phyloP scores from a whole-genome alignment of 2,888 invertebrate species.

The Gnatocerus cornutus region DNA sequence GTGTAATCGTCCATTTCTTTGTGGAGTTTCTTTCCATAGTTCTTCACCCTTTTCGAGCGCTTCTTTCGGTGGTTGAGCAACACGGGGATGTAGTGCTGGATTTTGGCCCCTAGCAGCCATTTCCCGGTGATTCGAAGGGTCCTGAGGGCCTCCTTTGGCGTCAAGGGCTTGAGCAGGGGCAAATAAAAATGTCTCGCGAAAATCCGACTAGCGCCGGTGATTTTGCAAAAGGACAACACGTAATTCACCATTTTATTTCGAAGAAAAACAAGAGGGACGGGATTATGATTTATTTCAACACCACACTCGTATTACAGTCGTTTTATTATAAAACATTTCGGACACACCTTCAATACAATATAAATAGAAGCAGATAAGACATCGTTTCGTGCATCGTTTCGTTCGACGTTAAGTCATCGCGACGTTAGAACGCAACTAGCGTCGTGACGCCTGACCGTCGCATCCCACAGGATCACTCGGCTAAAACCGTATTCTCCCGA shows the following conservation, averaged over 20 bases:
- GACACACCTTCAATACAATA: slow-evolving; percentile 39
- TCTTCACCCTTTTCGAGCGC: slow-evolving; percentile 65
- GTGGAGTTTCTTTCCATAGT: slow-evolving; percentile 81
- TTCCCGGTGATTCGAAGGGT: slow-evolving; percentile 88
- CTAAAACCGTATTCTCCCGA: slow-evolving; percentile 60
- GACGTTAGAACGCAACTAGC: slow-evolving; percentile 56
- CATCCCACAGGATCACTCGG: slow-evolving; percentile 43
- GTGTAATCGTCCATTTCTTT: slow-evolving; percentile 79
- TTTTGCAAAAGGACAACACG: slow-evolving; percentile 80
- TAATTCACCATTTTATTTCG: slow-evolving; percentile 66
- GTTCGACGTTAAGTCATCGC: slow-evolving; percentile 55
- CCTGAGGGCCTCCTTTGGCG: slow-evolving; percentile 86
- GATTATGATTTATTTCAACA: slow-evolving; percentile 29
- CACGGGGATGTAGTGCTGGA: slow-evolving; percentile 88
- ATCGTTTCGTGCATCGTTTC: slow-evolving; percentile 56
- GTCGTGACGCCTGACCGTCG: slow-evolving; percentile 51
- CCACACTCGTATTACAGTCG: slow-evolving; percentile 29
- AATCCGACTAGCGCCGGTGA: slow-evolving; percentile 86
- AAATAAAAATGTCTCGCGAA: slow-evolving; percentile 89
- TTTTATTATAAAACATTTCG: slow-evolving; percentile 40
- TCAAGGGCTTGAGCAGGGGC: slow-evolving; percentile 86
- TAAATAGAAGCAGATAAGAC: slow-evolving; percentile 49
- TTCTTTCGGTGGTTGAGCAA: slow-evolving; percentile 73
- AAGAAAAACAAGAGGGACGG: slow-evolving; percentile 18
- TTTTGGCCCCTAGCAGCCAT: slow-evolving; percentile 81